Conservation (phyloP, 2,797 vertebrate species). For the Onychomys arenicola region DNA sequence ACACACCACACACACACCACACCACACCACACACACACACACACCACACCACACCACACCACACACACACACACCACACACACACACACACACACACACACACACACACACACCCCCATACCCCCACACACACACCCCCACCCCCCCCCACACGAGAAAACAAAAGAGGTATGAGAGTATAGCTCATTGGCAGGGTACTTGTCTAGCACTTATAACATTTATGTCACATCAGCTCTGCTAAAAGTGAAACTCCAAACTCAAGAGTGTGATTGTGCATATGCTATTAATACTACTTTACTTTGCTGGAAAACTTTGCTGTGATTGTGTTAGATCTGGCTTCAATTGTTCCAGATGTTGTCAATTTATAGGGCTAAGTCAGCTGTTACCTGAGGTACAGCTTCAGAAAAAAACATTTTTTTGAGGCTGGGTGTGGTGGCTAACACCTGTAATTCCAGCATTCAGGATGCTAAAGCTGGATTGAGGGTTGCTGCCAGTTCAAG, state of each 20-base stretch:
- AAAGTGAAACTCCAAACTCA: background rate
- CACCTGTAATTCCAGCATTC: background rate
- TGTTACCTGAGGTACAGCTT: slow-evolving; percentile 15
- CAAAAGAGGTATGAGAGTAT: background rate
- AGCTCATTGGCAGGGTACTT: background rate
- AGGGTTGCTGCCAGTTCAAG: background rate
- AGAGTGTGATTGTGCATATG: background rate
- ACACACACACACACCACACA: too few species aligned
- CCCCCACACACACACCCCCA: too few species aligned
- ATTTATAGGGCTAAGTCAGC: background rate
- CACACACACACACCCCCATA: too few species aligned
- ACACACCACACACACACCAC: too few species aligned
- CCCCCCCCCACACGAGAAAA: too few species aligned
- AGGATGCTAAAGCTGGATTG: background rate
- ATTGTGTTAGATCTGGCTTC: slow-evolving; percentile 53
- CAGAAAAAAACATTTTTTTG: background rate
- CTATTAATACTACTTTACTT: slow-evolving; percentile 3
- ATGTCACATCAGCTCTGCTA: background rate
- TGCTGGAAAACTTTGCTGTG: slow-evolving; percentile 2
- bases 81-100: too few species aligned
- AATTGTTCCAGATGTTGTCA: background rate
- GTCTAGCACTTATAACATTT: too few species aligned
- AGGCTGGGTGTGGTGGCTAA: background rate
- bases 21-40: too few species aligned
- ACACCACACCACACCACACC: background rate